Evolutionary conservation across 1,140 invertebrate species (phyloP), one percentile per base, ranked within the genome.

Genomic region (Drusus annulatus): DNA sequence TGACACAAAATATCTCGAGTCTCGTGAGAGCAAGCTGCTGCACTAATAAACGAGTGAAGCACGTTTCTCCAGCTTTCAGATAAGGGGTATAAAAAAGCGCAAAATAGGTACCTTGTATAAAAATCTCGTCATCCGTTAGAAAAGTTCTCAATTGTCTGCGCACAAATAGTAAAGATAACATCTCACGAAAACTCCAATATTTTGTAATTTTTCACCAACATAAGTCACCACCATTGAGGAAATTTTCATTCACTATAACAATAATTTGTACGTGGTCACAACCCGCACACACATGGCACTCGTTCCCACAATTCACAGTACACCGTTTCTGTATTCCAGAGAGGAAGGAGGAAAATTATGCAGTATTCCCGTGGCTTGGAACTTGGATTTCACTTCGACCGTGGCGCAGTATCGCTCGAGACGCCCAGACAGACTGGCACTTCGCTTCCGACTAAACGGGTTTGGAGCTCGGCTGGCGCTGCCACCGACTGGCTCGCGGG

Each of bases 141-240:
- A 81, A 81, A 81, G 80, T 81, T 56, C 80, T 78, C 69, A 81
- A 78, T 81, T 81, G 80, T 78, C 80, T 71, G 17, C 76, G 80
- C 80, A 81, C 80, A 78, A 81, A 81, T 45, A 81, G 51, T 50
- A 81, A 65, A 17, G 80, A 74, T 73, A 78, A 75, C 80, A 81
- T 81, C 51, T 81, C 80, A 78, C 76, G 56, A 52, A 65, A 68
- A 63, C 54, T 78, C 28, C 17, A 17, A 60, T 50, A 23, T 50
- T 8, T 6, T 19, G 15, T 23, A n/a, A 50, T 19, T 28, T 56
- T 19, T 73, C 69, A 73, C 69, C n/a, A 73, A 73, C 69, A 73
- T 54, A 51, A 52, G 50, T 28, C 45, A 73, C 25, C 69, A 74
- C 65, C 25, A 69, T 63, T 71, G 31, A 16, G 13, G 8, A 45